phyloP scores from a whole-genome alignment of 64 coral and sea anemone species.

The Actinia tenebrosa region DNA sequence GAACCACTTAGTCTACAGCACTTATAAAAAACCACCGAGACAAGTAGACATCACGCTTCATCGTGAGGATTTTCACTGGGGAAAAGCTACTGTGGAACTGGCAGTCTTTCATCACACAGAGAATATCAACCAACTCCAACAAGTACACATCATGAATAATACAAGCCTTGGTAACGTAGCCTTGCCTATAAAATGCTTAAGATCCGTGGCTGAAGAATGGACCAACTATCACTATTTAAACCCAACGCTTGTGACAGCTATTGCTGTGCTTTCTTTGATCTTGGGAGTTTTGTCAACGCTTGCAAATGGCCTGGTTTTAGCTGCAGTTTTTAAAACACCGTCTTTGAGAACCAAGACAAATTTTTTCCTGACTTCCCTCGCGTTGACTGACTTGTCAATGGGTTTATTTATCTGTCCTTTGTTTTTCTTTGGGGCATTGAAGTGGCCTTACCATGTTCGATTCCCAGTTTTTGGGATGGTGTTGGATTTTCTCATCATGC shows the following conservation, averaged over 20 bases:
- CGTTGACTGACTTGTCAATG: conserved; percentile 16
- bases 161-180: not conserved
- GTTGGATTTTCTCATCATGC: conserved; percentile 26
- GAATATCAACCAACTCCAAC: not conserved
- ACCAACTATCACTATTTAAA: conserved; percentile 1
- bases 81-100: not conserved
- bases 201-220: not conserved
- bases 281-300: conserved; percentile 4
- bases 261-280: not conserved
- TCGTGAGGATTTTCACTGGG: not conserved
- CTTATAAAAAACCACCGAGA: not conserved
- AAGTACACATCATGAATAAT: not conserved
- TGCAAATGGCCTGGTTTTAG: not conserved
- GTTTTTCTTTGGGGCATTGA: conserved; percentile 15
- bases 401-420: not conserved
- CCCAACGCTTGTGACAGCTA: not conserved
- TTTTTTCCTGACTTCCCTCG: conserved; percentile 16
- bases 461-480: conserved; percentile 26
- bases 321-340: not conserved
- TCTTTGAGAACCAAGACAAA: conserved; percentile 9
- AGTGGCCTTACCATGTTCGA: conserved; percentile 16
- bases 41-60: not conserved
- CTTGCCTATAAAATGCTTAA: not conserved
- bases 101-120: not conserved
- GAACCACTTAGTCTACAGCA: not conserved